A percentile compares a stretch with the other conserved stretches of the same genome.
Conservation (phyloP, 1,140 invertebrate species). For the Paralvinella palmiformis region DNA sequence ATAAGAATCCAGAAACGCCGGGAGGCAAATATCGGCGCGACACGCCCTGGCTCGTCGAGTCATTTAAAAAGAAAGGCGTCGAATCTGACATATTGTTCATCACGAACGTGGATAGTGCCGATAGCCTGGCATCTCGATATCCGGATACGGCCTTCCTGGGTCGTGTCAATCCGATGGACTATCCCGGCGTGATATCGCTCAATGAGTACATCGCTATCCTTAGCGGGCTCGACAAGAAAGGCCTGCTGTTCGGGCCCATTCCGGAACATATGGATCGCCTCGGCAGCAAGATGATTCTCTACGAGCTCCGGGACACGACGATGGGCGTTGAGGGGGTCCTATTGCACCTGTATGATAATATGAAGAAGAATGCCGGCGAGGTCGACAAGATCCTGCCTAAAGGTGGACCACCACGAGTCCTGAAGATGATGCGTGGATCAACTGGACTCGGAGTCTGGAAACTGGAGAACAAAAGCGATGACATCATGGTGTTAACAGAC, state of each 20-base stretch:
- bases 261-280: slow-evolving; percentile 20
- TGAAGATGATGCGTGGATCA: slow-evolving; percentile 21
- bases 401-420: slow-evolving; percentile 18
- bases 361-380: slow-evolving; percentile 14
- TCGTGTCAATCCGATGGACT: slow-evolving; percentile 22
- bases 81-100: slow-evolving; percentile 18
- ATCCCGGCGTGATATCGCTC: slow-evolving; percentile 7
- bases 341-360: slow-evolving; percentile 10
- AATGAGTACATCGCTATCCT: slow-evolving; percentile 17
- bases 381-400: slow-evolving; percentile 17
- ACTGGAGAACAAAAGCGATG: slow-evolving; percentile 20
- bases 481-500: slow-evolving; percentile 16
- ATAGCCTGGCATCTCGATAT: slow-evolving; percentile 9
- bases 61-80: slow-evolving; percentile 21
- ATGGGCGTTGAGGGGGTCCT: slow-evolving; percentile 15
- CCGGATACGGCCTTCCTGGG: slow-evolving; percentile 21
- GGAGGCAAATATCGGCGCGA: slow-evolving; percentile 20
- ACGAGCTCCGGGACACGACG: slow-evolving; percentile 19
- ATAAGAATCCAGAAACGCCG: slow-evolving; percentile 19
- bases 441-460: slow-evolving; percentile 22
- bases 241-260: slow-evolving; percentile 16
- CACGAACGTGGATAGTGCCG: slow-evolving; percentile 15
- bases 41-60: slow-evolving; percentile 19
- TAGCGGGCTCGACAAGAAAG: slow-evolving; percentile 11
- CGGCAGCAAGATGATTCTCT: slow-evolving; percentile 19